Evolutionary conservation across 2,888 invertebrate species (phyloP), one percentile per base, ranked within the genome.

Genomic region (Himalopsyche kuldschensis): DNA sequence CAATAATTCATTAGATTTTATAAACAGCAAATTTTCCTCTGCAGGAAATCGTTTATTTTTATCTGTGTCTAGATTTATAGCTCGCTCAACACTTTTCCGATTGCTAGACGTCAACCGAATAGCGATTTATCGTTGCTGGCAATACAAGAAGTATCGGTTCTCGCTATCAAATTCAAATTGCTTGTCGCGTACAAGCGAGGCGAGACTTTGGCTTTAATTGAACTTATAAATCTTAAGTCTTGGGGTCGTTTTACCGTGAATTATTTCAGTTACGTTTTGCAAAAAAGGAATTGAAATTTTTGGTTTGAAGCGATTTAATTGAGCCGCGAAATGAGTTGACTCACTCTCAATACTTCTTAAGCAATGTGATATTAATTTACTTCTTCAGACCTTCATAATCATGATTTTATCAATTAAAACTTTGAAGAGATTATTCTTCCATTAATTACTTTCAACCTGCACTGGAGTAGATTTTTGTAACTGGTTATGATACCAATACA

Each of bases 211-310:
- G 30, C 81, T 85, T 83, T 85, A 83, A 85, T 85, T 85, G 83
- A 85, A 83, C 83, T 83, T 81, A 85, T 85, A 85, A 85, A 85
- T 85, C 85, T 85, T 69, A 69, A 69, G 69, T 69, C 69, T 69
- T 69, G 69, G 69, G 69, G 30, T 69, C 69, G 69, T 69, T 69
- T 69, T 69, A 69, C 69, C 69, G 69, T 69, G 69, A 69, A 69
- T 69, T 69, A 69, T 69, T 69, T 27, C 30, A 69, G 69, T 11
- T 30, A 27, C 69, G 63, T 24, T 69, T 30, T 27, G 69, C 69
- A 27, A 69, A 69, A 69, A 69, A 27, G 24, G 15, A 69, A 69
- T 69, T 69, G 24, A 69, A 69, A 69, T 69, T 69, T 69, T 69
- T 69, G 27, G 69, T 27, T n/a, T n/a, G n/a, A n/a, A n/a, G n/a